Percentiles rank a stretch among this genome's conserved stretches.
Conservation (phyloP, 2,797 vertebrate species). For the Salmo trutta region DNA sequence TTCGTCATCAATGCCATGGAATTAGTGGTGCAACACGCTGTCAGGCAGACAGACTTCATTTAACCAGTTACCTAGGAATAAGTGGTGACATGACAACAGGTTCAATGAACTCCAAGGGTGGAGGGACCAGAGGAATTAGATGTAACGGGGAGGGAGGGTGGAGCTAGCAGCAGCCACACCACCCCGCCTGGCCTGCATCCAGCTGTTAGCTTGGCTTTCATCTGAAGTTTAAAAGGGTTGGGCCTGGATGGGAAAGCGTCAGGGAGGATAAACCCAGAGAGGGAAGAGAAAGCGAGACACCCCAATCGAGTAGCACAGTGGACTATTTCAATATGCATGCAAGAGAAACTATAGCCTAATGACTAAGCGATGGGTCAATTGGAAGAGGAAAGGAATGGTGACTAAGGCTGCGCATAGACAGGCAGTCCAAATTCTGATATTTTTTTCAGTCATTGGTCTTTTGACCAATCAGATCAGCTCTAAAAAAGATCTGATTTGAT, state of each 20-base stretch:
- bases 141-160: slow-evolving; percentile 41
- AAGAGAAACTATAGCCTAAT: no score
- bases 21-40: slow-evolving; percentile 17
- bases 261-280: no score
- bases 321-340: no score
- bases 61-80: slow-evolving; percentile 31
- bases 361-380: slow-evolving; percentile 18
- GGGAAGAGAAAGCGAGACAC: no score
- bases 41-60: slow-evolving; percentile 1
- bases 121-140: background rate
- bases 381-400: slow-evolving; percentile 36
- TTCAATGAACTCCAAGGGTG: slow-evolving; percentile 25
- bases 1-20: slow-evolving; percentile 13
- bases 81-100: slow-evolving; percentile 34
- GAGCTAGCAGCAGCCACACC: slow-evolving; percentile 2
- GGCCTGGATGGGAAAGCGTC: background rate
- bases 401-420: slow-evolving; percentile 8
- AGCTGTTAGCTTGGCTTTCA: background rate
- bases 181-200: background rate
- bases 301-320: no score
- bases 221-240: background rate
- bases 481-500: no score
- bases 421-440: no score
- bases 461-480: no score
- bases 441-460: no score